Conservation (phyloP, 2,797 vertebrate species). For the Bothrops alternatus region DNA sequence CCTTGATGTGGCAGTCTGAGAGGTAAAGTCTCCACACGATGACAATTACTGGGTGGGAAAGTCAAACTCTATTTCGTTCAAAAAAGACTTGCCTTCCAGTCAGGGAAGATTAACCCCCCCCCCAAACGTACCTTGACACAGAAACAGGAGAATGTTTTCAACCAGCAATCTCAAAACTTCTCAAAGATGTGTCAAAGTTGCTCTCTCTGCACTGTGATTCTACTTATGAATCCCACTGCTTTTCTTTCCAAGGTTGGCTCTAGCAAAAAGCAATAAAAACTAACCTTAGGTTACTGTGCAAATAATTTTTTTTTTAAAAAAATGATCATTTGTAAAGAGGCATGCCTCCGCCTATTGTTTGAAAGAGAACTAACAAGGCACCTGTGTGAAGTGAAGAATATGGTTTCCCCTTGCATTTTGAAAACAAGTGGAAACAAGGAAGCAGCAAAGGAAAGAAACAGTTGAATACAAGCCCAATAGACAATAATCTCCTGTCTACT, state of each 20-base stretch:
- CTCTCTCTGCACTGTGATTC: neutral
- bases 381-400: neutral
- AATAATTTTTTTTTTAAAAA: neutral
- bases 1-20: constrained; percentile 1
- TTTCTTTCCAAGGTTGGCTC: neutral
- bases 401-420: neutral
- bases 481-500: neutral
- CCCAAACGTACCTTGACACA: neutral
- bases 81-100: neutral
- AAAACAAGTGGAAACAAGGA: neutral
- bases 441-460: neutral
- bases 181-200: neutral
- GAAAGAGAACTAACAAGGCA: neutral
- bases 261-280: neutral
- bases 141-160: neutral
- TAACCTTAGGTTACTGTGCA: neutral
- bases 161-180: neutral
- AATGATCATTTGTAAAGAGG: neutral
- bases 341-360: neutral
- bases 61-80: neutral
- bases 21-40: constrained; percentile 6
- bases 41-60: neutral
- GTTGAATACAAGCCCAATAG: neutral
- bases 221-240: neutral
- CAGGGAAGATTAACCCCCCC: neutral